phyloP scores from a whole-genome alignment of 2,888 invertebrate species.

The Drosophila nr. medialis region DNA sequence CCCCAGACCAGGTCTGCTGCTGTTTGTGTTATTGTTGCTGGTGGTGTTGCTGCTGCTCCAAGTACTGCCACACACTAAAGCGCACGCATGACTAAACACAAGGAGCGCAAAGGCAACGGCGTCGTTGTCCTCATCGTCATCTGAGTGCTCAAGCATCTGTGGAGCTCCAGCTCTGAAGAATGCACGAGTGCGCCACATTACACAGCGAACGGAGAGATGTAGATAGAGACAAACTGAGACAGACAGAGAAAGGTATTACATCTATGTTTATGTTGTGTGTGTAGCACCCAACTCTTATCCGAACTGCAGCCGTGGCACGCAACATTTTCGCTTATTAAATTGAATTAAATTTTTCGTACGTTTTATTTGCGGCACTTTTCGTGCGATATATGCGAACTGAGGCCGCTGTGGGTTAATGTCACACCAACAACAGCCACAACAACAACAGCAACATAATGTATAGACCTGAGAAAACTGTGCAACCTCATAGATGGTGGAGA shows the following conservation, averaged over 20 bases:
- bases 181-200: constrained; percentile 77
- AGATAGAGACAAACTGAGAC: constrained; percentile 7
- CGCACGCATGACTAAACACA: constrained; percentile 67
- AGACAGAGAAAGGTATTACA: constrained; percentile 2
- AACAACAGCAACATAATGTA: constrained; percentile 3
- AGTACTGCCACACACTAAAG: constrained; percentile 65
- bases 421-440: constrained; percentile 41
- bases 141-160: constrained; percentile 36
- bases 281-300: constrained; percentile 21
- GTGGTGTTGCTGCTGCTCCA: constrained; percentile 38
- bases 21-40: constrained; percentile 18
- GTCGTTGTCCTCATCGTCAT: constrained; percentile 39
- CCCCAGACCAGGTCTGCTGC: constrained; percentile 31
- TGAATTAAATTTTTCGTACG: constrained; percentile 81
- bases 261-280: constrained; percentile 10
- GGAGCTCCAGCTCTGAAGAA: constrained; percentile 56
- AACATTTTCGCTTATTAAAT: constrained; percentile 80
- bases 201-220: constrained; percentile 31
- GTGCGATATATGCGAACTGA: constrained; percentile 66
- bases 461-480: constrained; percentile 31
- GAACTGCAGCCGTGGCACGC: constrained; percentile 68
- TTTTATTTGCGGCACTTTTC: constrained; percentile 79
- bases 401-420: constrained; percentile 74
- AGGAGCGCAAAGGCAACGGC: constrained; percentile 14
- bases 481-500: constrained; percentile 39